Percentiles rank a stretch among this genome's conserved stretches.
phyloP scores from a whole-genome alignment of 2,888 invertebrate genomes.

The Ommatoiulus sabulosus region DNA sequence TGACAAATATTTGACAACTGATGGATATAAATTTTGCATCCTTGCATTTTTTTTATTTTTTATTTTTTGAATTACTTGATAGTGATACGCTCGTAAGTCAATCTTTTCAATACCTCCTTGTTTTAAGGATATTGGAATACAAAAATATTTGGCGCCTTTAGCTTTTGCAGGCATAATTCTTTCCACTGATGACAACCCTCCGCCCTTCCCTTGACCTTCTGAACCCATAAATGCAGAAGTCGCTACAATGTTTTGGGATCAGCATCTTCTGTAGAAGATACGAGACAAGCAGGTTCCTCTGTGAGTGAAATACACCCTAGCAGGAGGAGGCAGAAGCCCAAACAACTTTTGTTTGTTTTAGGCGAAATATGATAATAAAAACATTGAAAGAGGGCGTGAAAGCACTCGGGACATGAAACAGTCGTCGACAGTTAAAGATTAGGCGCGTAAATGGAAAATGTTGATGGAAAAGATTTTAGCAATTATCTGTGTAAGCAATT shows the following conservation, averaged over 20 bases:
- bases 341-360: slow-evolving; percentile 26
- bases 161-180: no score
- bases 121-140: no score
- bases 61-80: no score
- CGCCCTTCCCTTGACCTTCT: background rate
- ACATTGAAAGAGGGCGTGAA: background rate
- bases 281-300: background rate
- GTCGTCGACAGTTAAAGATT: slow-evolving; percentile 1
- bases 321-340: background rate
- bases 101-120: no score
- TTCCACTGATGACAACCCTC: no score
- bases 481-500: slow-evolving; percentile 12
- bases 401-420: background rate
- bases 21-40: background rate
- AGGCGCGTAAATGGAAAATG: background rate
- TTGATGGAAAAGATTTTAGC: slow-evolving; percentile 34
- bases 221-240: background rate
- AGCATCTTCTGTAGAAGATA: background rate
- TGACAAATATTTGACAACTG: background rate
- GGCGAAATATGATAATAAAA: slow-evolving; percentile 20
- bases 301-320: slow-evolving; percentile 10
- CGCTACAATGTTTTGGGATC: background rate
- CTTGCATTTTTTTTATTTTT: no score
- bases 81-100: no score
- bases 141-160: no score